Conservation (phyloP, 53 echinoderm and acorn worm species). For the Stichopus horrens region DNA sequence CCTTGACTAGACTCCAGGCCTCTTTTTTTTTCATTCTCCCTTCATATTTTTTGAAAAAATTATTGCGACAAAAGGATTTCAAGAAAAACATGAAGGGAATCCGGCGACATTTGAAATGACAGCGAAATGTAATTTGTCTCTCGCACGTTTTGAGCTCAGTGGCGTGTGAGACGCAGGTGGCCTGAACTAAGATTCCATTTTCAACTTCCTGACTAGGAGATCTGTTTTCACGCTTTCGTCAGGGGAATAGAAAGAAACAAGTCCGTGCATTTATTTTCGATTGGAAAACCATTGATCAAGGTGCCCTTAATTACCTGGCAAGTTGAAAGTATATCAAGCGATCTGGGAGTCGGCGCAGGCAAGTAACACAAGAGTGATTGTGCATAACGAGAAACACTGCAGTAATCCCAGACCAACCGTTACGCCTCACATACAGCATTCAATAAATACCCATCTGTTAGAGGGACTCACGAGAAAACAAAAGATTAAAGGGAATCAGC, state of each 20-base stretch:
- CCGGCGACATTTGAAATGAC: constrained; percentile 36
- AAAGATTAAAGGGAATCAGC: constrained; percentile 25
- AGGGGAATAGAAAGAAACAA: constrained; percentile 40
- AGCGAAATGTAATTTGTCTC: constrained; percentile 43
- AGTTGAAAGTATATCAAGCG: constrained; percentile 39
- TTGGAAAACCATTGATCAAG: constrained; percentile 46
- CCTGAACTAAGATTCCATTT: constrained; percentile 42
- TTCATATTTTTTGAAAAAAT: constrained; percentile 26
- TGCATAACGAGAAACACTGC: constrained; percentile 32
- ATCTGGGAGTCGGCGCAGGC: constrained; percentile 33
- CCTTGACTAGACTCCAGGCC: constrained; percentile 40
- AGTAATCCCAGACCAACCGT: constrained; percentile 10
- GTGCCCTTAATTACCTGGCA: constrained; percentile 41
- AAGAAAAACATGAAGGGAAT: constrained; percentile 38
- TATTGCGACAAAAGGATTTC: constrained; percentile 40
- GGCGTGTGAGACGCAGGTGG: constrained; percentile 53
- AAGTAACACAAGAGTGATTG: constrained; percentile 41
- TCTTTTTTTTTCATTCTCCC: constrained; percentile 14
- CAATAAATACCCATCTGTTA: constrained; percentile 46
- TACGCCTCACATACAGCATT: constrained; percentile 42
- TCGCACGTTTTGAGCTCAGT: constrained; percentile 42
- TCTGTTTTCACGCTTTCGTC: constrained; percentile 45
- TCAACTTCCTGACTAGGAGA: constrained; percentile 42
- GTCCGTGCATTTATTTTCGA: constrained; percentile 45
- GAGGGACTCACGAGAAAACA: constrained; percentile 41